Conservation (phyloP, 2,113 vertebrate species). For the Nipponia nippon region DNA sequence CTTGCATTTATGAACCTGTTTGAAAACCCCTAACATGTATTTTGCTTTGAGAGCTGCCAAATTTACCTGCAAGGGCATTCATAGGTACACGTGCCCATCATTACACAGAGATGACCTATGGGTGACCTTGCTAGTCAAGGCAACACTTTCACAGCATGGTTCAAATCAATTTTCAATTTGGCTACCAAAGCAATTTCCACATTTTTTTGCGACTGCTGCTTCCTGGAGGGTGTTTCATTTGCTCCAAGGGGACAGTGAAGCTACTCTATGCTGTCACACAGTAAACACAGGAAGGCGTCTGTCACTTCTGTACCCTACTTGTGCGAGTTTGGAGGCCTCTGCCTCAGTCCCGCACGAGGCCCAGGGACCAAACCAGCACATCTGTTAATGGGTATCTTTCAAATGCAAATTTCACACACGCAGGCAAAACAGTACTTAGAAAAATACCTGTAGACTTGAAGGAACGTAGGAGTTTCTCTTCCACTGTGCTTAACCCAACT, state of each 20-base stretch:
- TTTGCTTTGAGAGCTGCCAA: neutral
- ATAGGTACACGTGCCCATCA: neutral
- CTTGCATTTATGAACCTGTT: neutral
- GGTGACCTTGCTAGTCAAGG: neutral
- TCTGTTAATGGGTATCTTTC: neutral
- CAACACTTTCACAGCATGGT: neutral
- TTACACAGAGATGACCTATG: neutral
- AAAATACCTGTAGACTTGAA: neutral
- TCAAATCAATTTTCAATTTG: neutral
- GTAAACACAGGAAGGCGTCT: neutral
- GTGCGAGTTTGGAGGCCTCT: neutral
- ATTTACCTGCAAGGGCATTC: neutral
- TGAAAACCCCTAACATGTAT: neutral
- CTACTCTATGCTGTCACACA: neutral
- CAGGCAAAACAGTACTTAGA: neutral
- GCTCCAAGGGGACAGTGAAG: neutral
- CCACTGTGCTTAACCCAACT: neutral
- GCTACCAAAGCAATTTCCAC: neutral
- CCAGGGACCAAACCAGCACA: neutral
- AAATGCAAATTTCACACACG: neutral
- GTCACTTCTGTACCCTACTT: neutral
- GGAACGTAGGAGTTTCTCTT: neutral
- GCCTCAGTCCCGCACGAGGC: neutral
- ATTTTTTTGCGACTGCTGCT: neutral
- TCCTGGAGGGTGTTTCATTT: neutral